phyloP scores from a whole-genome alignment of 2,113 vertebrate genomes.

The Ailuropoda melanoleuca region DNA sequence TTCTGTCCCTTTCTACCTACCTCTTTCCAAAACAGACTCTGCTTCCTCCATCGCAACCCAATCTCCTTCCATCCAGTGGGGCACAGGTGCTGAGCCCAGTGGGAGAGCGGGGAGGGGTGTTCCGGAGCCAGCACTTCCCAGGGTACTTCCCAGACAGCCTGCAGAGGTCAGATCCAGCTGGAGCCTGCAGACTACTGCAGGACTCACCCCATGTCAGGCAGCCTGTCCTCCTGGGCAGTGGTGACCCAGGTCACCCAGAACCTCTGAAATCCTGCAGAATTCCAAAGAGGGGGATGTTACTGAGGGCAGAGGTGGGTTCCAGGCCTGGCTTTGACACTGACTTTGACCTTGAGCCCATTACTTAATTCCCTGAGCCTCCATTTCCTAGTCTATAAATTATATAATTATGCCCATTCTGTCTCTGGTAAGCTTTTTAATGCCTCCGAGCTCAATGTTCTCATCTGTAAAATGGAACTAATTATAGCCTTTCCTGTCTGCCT shows the following conservation, averaged over 20 bases:
- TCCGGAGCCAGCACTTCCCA: not conserved
- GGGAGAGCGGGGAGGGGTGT: accelerated
- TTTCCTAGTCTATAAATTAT: not conserved
- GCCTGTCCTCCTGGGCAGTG: not conserved
- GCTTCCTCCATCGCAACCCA: no score
- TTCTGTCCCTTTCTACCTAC: not conserved
- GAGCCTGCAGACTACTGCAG: not conserved
- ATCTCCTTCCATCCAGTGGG: not conserved
- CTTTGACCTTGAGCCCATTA: not conserved
- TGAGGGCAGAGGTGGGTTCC: not conserved
- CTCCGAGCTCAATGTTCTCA: not conserved
- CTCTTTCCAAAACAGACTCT: not conserved
- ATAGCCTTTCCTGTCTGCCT: not conserved
- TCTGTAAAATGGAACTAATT: not conserved
- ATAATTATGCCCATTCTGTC: not conserved
- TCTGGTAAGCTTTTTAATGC: not conserved
- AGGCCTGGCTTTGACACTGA: not conserved
- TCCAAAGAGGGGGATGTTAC: not conserved
- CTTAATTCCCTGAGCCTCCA: not conserved
- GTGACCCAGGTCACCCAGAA: no score
- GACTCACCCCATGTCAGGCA: not conserved
- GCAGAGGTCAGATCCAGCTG: accelerated
- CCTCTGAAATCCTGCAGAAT: not conserved
- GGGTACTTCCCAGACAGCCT: not conserved
- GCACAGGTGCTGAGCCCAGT: not conserved